Evolutionary conservation across 2,113 vertebrate species (phyloP).

Genomic region (Mus spicilegus): DNA sequence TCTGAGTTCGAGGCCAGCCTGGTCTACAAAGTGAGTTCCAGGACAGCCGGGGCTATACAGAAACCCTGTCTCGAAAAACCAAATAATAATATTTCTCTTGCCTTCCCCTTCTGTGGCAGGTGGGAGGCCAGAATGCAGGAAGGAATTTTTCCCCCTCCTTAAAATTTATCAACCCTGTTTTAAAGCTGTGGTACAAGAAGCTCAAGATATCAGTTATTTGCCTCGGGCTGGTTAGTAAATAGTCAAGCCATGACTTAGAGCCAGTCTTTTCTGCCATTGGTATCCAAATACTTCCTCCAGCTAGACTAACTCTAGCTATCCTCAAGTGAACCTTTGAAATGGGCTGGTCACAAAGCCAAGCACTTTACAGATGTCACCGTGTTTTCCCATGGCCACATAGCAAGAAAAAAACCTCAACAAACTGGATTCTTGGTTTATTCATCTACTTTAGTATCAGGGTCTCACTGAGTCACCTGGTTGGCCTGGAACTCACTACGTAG

Average conservation of each 20-base stretch:
- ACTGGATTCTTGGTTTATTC: background rate
- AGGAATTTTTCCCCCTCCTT: background rate
- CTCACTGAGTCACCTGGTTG: background rate
- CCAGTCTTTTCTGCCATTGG: background rate
- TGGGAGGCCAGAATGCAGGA: background rate
- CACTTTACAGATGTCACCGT: background rate
- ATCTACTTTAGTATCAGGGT: background rate
- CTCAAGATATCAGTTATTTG: background rate
- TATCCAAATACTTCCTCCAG: background rate
- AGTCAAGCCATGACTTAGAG: background rate
- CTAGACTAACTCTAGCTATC: background rate
- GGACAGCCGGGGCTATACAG: no score
- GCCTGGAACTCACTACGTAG: background rate
- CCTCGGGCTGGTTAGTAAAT: background rate
- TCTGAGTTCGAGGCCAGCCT: no score
- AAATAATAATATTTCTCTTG: background rate
- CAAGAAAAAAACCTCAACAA: background rate
- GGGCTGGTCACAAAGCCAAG: background rate
- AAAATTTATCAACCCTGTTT: background rate
- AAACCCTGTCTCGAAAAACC: no score
- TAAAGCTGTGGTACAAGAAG: background rate
- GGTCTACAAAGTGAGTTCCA: no score
- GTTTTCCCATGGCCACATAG: background rate
- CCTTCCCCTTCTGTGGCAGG: background rate
- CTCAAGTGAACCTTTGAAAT: slow-evolving; percentile 7